Evolutionary conservation across 37 sponge, comb jelly and placozoan species (phyloP).

Genomic region (Bolinopsis microptera): DNA sequence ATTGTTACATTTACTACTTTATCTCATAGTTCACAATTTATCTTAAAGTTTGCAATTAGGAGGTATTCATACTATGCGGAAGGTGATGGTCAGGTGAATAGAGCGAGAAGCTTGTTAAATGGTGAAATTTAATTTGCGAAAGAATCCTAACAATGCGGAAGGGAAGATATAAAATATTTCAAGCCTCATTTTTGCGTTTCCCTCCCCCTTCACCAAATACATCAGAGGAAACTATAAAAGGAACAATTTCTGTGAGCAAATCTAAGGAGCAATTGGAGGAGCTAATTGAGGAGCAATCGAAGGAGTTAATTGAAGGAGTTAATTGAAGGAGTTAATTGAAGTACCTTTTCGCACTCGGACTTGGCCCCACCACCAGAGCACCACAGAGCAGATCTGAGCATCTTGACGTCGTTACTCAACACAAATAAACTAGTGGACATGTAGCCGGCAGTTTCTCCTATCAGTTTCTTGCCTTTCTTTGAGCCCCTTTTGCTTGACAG

Average conservation of each 20-base stretch:
- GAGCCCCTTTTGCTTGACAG: neutral
- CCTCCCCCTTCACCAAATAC: too few species aligned
- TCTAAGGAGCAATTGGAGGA: neutral
- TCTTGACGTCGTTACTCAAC: conserved; percentile 47
- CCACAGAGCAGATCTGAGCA: neutral
- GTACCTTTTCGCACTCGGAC: conserved; percentile 40
- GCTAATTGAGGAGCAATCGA: neutral
- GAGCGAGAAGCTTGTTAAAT: too few species aligned
- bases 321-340: neutral
- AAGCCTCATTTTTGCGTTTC: too few species aligned
- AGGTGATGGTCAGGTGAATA: neutral
- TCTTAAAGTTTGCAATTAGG: neutral
- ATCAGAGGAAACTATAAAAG: too few species aligned
- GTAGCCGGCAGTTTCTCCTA: conserved; percentile 13
- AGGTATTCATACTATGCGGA: neutral
- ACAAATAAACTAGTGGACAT: neutral
- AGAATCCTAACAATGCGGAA: too few species aligned
- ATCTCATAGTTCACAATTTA: neutral
- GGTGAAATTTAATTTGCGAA: too few species aligned
- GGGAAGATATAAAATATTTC: too few species aligned
- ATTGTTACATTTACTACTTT: neutral
- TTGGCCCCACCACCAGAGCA: neutral
- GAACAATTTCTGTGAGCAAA: too few species aligned
- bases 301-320: neutral
- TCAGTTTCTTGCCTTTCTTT: conserved; percentile 31